phyloP scores from a whole-genome alignment of 1,140 invertebrate genomes.

The Apis florea region DNA sequence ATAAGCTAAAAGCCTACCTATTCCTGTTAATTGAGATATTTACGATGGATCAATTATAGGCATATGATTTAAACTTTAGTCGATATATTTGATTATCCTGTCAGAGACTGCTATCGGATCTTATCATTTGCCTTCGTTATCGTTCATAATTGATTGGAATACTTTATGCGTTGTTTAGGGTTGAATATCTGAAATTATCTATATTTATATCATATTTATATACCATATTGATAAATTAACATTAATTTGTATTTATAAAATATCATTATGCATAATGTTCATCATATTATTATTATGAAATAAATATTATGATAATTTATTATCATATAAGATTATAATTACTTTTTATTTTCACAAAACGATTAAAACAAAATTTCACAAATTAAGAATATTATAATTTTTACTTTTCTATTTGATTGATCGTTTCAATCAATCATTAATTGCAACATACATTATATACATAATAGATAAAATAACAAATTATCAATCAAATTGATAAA shows the following conservation, averaged over 20 bases:
- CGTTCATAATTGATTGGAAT: not conserved
- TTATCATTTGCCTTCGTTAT: slow-evolving; percentile 6
- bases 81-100: not conserved
- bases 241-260: too few relatives aligned
- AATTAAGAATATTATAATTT: not conserved
- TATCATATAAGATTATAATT: too few relatives aligned
- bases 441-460: too few relatives aligned
- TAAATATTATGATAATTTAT: too few relatives aligned
- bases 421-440: too few relatives aligned
- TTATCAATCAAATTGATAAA: too few relatives aligned
- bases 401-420: not conserved
- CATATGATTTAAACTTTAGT: not conserved
- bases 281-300: too few relatives aligned
- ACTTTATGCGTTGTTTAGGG: not conserved
- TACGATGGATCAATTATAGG: not conserved
- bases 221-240: too few relatives aligned
- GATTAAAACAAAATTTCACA: too few relatives aligned
- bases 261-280: too few relatives aligned
- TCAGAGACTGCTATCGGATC: not conserved
- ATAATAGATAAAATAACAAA: too few relatives aligned
- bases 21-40: not conserved
- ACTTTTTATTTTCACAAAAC: too few relatives aligned
- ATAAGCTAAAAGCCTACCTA: not conserved
- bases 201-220: not conserved
- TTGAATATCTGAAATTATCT: not conserved